A percentile compares a stretch with the other conserved stretches of the same genome.
These are phyloP conservation scores for Penaeus vannamei DNA, from an alignment of 1,140 invertebrate species.

Conservation along the genomic window DNA sequence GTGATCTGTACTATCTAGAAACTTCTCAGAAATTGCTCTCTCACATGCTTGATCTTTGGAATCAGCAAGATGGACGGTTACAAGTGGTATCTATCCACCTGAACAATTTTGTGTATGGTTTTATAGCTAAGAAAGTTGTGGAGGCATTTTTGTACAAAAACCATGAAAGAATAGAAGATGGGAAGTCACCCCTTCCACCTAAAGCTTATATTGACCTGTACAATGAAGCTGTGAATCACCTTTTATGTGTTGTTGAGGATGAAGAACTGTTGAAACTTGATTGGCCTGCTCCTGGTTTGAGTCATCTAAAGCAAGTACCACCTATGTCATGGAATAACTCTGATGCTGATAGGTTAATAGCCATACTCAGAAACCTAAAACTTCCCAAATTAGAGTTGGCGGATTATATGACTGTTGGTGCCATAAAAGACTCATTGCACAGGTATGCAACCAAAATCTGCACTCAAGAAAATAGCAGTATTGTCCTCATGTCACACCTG, in stretches of 20 bases:
- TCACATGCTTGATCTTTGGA: constrained; percentile 34
- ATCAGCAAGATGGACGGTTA: neutral
- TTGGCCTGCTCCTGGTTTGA: constrained; percentile 55
- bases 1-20: constrained; percentile 44
- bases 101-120: constrained; percentile 36
- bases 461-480: neutral
- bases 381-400: constrained; percentile 20
- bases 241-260: constrained; percentile 21
- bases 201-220: constrained; percentile 44
- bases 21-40: constrained; percentile 44
- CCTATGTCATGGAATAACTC: constrained; percentile 49
- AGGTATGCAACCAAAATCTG: constrained; percentile 26
- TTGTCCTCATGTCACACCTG: constrained; percentile 40
- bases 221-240: constrained; percentile 31
- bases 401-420: constrained; percentile 2
- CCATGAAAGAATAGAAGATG: constrained; percentile 41
- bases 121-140: constrained; percentile 36
- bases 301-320: constrained; percentile 32
- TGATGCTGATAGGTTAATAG: neutral
- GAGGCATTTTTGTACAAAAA: constrained; percentile 20
- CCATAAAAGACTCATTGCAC: neutral
- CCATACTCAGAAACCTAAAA: constrained; percentile 5
- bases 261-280: constrained; percentile 8
- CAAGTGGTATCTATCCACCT: constrained; percentile 8
- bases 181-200: constrained; percentile 40